phyloP scores from a whole-genome alignment of 2,797 vertebrate species.

The Lemur catta region DNA sequence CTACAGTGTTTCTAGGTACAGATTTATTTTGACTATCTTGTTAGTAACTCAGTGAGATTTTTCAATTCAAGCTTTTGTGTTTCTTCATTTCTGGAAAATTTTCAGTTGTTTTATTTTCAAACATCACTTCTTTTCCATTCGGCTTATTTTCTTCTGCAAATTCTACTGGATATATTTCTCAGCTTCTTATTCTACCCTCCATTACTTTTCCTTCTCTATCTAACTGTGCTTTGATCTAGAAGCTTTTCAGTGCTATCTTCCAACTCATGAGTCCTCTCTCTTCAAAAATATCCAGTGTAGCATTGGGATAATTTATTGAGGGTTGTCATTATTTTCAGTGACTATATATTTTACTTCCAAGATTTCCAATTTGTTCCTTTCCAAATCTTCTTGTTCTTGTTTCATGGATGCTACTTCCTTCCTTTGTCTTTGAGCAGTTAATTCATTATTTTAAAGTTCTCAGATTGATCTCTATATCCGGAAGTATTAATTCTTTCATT shows the following conservation, averaged over 20 bases:
- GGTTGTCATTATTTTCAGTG: background rate
- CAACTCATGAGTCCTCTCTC: background rate
- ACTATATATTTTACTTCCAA: background rate
- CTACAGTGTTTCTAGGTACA: background rate
- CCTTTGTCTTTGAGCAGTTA: background rate
- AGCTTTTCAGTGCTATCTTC: background rate
- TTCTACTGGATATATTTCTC: background rate
- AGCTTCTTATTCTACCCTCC: background rate
- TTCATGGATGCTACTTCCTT: background rate
- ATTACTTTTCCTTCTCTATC: background rate
- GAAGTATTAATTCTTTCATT: background rate
- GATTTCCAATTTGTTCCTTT: conserved; percentile 1
- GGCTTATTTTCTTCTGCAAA: background rate
- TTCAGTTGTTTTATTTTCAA: background rate
- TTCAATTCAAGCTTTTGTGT: background rate
- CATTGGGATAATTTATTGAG: background rate
- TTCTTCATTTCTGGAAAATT: conserved; percentile 4
- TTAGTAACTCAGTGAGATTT: background rate
- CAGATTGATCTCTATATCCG: background rate
- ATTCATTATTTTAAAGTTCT: background rate
- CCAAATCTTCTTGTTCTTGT: background rate
- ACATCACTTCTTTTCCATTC: background rate
- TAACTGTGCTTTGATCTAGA: background rate
- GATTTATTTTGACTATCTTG: background rate
- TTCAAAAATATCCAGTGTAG: background rate